Evolutionary conservation across 2,113 vertebrate species (phyloP), one percentile per base, ranked within the genome.

Genomic region (Odobenus rosmarus): DNA sequence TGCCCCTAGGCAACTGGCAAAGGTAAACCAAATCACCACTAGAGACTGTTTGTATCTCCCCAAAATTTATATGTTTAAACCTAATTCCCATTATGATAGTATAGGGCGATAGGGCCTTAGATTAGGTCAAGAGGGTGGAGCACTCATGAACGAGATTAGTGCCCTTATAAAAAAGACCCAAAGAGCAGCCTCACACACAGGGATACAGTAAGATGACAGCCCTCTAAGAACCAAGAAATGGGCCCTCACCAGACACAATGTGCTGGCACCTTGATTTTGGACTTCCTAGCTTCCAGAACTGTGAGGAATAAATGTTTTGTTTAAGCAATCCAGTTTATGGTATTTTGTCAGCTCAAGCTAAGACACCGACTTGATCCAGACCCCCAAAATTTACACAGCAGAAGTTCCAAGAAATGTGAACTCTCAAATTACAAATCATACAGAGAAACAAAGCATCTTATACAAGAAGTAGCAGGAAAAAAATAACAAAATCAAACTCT

Each of bases 331-430:
- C 28, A n/a, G 13, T 92, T 83, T 74, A 74, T 26, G n/a, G 26
- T 95, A 82, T 83, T 89, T 89, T 94, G 64, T 72, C 24, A 49
- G 79, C 39, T 42, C 76, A 72, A 94, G 24, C 42, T 72, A 51
- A 74, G n/a, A 53, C 9, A 53, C 19, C n/a, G 83, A 64, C 39
- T 92, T 92, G 55, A 42, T 16, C 46, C 26, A 81, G 33, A 92
- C 13, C 8, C 14, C 24, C 51, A 84, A 90, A 28, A 51, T 28
- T 57, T 92, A 26, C 39, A 80, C 9, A 89, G 62, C 84, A 81
- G 81, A n/a, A 39, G 26, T 69, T 67, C 62, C 64, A 36, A 67
- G 36, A 81, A 81, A 76, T 86, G 14, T 42, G 49, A 79, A 67
- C 39, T 57, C 5, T 84, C 16, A 88, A 87, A 76, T 82, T 53